phyloP scores from a whole-genome alignment of 2,797 vertebrate genomes.

The Neosilurus hyrtlii region DNA sequence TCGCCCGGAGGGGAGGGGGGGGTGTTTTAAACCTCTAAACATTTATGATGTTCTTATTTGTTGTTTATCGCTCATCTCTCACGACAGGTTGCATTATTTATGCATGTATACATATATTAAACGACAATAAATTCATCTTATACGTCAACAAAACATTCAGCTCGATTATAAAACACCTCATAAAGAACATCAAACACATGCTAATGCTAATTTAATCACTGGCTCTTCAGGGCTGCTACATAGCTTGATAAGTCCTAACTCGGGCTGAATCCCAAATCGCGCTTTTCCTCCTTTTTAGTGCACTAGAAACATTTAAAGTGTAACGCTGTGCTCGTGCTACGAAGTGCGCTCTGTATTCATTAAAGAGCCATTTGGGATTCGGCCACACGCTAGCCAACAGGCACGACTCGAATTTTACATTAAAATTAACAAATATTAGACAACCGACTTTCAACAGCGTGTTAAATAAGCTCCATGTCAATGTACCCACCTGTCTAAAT shows the following conservation, averaged over 20 bases:
- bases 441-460: too few relatives aligned
- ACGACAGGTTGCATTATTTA: background rate
- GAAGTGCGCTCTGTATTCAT: background rate
- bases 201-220: background rate
- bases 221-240: background rate
- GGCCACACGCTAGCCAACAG: constrained; percentile 5
- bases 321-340: background rate
- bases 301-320: background rate
- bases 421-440: background rate
- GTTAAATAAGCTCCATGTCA: too few relatives aligned
- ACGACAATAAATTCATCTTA: background rate
- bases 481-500: constrained; percentile 37
- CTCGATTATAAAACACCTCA: background rate
- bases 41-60: background rate
- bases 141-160: background rate
- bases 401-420: background rate
- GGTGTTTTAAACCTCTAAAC: too few relatives aligned
- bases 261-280: constrained; percentile 1
- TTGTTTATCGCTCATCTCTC: background rate
- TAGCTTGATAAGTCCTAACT: too few relatives aligned
- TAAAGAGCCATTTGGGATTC: background rate
- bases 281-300: background rate
- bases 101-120: background rate
- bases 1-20: background rate
- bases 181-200: too few relatives aligned